These are phyloP conservation scores for Idaea straminata DNA, from an alignment of 2,888 invertebrate species.

Conservation along the genomic window DNA sequence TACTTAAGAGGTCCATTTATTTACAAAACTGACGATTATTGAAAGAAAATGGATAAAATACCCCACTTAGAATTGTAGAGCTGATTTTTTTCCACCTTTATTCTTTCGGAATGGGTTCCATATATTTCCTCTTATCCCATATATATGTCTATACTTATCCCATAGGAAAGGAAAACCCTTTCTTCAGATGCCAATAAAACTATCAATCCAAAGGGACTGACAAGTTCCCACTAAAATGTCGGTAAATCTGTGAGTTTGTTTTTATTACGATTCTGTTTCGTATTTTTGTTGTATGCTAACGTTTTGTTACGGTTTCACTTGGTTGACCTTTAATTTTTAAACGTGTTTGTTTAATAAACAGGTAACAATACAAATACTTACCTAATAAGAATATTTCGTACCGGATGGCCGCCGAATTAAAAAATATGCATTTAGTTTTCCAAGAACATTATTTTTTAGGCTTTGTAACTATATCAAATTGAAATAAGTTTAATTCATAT, in stretches of 20 bases:
- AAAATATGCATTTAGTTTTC: too few relatives aligned
- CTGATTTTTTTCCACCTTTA: background rate
- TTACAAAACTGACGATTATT: slow-evolving; percentile 11
- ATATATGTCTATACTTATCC: slow-evolving; percentile 23
- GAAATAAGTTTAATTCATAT: too few relatives aligned
- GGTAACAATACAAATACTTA: too few relatives aligned
- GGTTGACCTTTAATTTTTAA: background rate
- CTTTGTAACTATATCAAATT: too few relatives aligned
- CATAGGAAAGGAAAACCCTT: slow-evolving; percentile 24
- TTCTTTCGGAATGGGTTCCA: slow-evolving; percentile 6
- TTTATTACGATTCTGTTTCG: background rate
- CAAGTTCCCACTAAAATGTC: slow-evolving; percentile 16
- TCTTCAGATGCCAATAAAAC: slow-evolving; percentile 31
- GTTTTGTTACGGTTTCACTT: background rate
- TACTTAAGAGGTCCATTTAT: slow-evolving; percentile 1
- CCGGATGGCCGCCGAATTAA: too few relatives aligned
- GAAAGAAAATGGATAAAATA: background rate
- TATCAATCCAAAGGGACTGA: slow-evolving; percentile 30
- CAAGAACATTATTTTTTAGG: too few relatives aligned
- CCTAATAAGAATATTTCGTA: too few relatives aligned
- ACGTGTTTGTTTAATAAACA: too few relatives aligned
- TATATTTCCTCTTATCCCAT: slow-evolving; percentile 25
- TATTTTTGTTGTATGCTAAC: background rate
- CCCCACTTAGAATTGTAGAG: background rate
- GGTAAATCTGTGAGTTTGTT: slow-evolving; percentile 1